Evolutionary conservation across 2,113 vertebrate genomes (phyloP).

Genomic region (Phrynosoma blainvillii): DNA sequence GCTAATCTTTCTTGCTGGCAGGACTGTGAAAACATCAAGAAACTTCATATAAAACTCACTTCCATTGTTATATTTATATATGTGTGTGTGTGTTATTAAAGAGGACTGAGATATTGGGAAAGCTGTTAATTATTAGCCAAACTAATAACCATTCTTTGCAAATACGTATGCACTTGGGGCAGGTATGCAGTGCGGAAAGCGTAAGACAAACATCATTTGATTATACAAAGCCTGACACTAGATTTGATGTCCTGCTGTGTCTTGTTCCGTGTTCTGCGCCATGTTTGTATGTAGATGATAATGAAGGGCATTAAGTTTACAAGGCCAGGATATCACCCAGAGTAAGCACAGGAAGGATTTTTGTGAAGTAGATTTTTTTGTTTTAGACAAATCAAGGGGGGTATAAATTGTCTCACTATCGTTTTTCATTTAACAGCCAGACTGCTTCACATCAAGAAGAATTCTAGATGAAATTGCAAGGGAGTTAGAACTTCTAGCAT

Average conservation of each 20-base stretch:
- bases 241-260: neutral
- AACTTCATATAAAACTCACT: neutral
- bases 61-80: neutral
- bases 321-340: fast-evolving
- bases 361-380: neutral
- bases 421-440: too few species aligned
- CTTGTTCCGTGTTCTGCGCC: neutral
- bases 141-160: neutral
- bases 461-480: too few species aligned
- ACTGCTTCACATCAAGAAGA: too few species aligned
- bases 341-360: too few species aligned
- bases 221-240: too few species aligned
- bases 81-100: neutral
- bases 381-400: too few species aligned
- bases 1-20: neutral
- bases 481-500: too few species aligned
- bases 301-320: neutral
- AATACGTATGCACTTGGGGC: neutral
- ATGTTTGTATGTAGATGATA: neutral
- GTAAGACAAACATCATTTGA: neutral
- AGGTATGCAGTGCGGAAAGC: neutral
- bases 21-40: neutral
- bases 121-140: neutral
- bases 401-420: too few species aligned
- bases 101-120: neutral